These are phyloP conservation scores for Campaea margaritaria DNA, from an alignment of 2,888 invertebrate species.

Conservation along the genomic window DNA sequence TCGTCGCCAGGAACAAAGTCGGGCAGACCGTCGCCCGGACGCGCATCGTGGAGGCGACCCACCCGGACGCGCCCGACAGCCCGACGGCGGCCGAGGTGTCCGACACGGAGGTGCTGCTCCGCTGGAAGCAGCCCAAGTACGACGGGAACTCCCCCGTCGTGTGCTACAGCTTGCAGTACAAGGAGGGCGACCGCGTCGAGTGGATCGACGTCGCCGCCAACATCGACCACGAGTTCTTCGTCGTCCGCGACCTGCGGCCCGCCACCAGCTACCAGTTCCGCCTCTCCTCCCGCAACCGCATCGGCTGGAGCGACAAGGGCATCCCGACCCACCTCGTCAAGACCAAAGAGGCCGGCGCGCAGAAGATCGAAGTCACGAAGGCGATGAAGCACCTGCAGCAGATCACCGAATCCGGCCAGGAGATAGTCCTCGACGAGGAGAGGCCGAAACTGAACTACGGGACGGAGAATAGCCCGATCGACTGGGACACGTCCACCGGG, in stretches of 20 bases:
- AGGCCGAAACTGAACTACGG: conserved; percentile 89
- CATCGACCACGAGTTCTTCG: conserved; percentile 97
- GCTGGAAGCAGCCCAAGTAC: conserved; percentile 97
- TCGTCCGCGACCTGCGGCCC: conserved; percentile 91
- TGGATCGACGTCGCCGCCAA: conserved; percentile 95
- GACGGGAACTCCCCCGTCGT: conserved; percentile 96
- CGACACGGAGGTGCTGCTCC: conserved; percentile 93
- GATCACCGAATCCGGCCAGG: conserved; percentile 92
- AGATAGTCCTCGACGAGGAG: conserved; percentile 87
- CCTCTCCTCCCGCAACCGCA: conserved; percentile 94
- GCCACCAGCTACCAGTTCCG: conserved; percentile 95
- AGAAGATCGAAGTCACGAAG: conserved; percentile 91
- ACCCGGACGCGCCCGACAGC: conserved; percentile 96
- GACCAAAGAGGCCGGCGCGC: conserved; percentile 88
- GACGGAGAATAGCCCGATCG: conserved; percentile 89
- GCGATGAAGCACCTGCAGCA: conserved; percentile 94
- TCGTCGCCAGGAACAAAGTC: conserved; percentile 95
- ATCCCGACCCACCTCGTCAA: conserved; percentile 91
- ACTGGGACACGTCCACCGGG: conserved; percentile 88
- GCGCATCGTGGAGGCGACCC: conserved; percentile 90
- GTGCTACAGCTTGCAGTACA: conserved; percentile 95
- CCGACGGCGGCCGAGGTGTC: conserved; percentile 93
- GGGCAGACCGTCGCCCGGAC: conserved; percentile 92
- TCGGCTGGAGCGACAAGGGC: conserved; percentile 97
- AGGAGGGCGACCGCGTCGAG: conserved; percentile 89